Conservation (phyloP, 2,888 invertebrate species). For the Troides helena region DNA sequence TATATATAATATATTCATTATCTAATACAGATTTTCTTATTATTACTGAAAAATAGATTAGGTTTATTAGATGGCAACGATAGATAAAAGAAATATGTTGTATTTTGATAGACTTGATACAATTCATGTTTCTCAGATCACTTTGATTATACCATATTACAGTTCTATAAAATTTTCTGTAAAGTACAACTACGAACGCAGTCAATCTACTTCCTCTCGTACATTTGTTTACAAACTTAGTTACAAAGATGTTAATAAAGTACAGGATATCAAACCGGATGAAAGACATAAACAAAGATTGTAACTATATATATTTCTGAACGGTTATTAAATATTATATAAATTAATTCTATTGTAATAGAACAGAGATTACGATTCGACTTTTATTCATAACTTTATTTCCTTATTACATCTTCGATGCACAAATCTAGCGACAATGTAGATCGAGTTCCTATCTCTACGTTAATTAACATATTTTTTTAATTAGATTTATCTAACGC, state of each 20-base stretch:
- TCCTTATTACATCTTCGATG: too few relatives aligned
- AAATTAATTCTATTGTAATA: background rate
- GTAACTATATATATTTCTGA: background rate
- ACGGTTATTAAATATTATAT: background rate
- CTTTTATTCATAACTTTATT: too few relatives aligned
- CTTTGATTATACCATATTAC: background rate
- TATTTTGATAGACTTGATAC: background rate
- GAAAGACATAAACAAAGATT: background rate
- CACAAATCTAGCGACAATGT: too few relatives aligned
- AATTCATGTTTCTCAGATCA: background rate
- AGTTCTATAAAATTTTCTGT: background rate
- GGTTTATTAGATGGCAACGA: background rate
- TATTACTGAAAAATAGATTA: too few relatives aligned
- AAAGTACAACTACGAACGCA: background rate
- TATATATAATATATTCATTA: background rate
- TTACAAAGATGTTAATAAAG: background rate
- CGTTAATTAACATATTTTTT: too few relatives aligned
- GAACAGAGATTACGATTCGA: background rate
- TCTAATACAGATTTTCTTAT: background rate
- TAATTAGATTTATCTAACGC: too few relatives aligned
- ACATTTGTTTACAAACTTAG: slow-evolving; percentile 18
- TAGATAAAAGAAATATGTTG: background rate
- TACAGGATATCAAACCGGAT: slow-evolving; percentile 9
- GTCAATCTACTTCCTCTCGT: slow-evolving; percentile 1
- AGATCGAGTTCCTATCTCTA: too few relatives aligned